phyloP scores from a whole-genome alignment of 2,797 vertebrate species.

The Borostomias antarcticus region DNA sequence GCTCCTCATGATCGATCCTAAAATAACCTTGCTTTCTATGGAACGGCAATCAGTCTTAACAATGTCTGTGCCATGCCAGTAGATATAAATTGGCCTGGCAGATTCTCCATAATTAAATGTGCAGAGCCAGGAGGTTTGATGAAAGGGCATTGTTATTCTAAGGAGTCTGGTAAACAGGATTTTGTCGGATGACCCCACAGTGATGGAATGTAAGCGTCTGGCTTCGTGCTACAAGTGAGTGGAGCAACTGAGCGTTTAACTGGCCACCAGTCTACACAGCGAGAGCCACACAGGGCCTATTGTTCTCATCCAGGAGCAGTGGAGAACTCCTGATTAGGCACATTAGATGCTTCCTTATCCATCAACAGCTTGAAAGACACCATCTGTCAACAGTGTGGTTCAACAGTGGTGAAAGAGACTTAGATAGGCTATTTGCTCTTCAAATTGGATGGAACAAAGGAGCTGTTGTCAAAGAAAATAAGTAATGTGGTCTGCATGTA shows the following conservation, averaged over 20 bases:
- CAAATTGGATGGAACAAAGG: background rate
- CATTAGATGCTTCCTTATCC: conserved; percentile 7
- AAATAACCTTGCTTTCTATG: background rate
- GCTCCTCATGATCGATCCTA: background rate
- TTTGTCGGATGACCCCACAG: background rate
- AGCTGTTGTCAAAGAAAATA: background rate
- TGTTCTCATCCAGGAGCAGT: background rate
- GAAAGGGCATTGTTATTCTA: background rate
- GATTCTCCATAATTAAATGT: conserved; percentile 9
- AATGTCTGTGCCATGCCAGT: background rate
- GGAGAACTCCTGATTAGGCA: background rate
- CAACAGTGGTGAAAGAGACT: background rate
- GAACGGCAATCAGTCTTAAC: background rate
- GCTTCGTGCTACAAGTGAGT: background rate
- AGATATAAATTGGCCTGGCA: conserved; percentile 4
- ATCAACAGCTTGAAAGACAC: background rate
- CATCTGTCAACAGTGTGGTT: background rate
- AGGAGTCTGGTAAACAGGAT: background rate
- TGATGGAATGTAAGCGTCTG: conserved; percentile 3
- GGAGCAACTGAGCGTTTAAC: conserved; percentile 6
- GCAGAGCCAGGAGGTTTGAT: background rate
- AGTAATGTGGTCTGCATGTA: too few relatives aligned
- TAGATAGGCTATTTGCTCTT: too few relatives aligned
- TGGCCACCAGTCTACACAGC: background rate
- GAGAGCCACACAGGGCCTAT: background rate